phyloP scores from a whole-genome alignment of 2,113 vertebrate species.

The Silurus meridionalis region DNA sequence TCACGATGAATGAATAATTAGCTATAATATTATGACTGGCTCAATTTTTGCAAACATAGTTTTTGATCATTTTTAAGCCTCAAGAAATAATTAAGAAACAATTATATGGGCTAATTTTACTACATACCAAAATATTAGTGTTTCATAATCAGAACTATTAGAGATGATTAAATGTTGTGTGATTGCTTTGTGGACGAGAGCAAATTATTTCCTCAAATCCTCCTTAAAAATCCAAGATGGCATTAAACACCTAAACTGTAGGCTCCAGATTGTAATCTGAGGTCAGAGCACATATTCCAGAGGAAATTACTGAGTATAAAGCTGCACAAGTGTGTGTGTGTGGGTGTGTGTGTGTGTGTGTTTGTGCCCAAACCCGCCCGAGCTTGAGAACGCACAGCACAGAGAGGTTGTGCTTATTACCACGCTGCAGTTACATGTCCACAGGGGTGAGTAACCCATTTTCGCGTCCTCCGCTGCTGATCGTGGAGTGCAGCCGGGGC shows the following conservation, averaged over 20 bases:
- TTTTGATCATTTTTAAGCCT: not conserved
- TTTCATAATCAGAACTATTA: not conserved
- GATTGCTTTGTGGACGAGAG: not conserved
- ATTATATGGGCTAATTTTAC: not conserved
- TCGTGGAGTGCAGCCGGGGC: conserved; percentile 1
- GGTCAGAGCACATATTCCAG: conserved; percentile 28
- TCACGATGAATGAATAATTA: not conserved
- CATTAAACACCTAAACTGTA: not conserved
- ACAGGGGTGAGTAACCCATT: conserved; percentile 31
- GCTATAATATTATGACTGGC: not conserved
- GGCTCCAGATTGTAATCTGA: conserved; percentile 17
- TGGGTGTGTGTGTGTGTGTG: not conserved
- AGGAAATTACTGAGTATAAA: conserved; percentile 19
- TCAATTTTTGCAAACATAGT: not conserved
- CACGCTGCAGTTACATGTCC: conserved; percentile 21
- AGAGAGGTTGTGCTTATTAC: conserved; percentile 6
- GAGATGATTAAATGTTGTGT: not conserved
- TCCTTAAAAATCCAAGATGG: not conserved
- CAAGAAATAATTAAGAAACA: too few relatives aligned
- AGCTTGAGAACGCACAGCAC: conserved; percentile 2
- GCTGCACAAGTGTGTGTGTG: conserved; percentile 8
- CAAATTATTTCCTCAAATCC: not conserved
- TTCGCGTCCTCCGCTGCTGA: conserved; percentile 14
- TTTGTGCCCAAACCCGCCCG: not conserved
- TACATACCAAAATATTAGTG: not conserved